Evolutionary conservation across 2,797 vertebrate species (phyloP), one percentile per base, ranked within the genome.

Genomic region (Scomberomorus guttatus): DNA sequence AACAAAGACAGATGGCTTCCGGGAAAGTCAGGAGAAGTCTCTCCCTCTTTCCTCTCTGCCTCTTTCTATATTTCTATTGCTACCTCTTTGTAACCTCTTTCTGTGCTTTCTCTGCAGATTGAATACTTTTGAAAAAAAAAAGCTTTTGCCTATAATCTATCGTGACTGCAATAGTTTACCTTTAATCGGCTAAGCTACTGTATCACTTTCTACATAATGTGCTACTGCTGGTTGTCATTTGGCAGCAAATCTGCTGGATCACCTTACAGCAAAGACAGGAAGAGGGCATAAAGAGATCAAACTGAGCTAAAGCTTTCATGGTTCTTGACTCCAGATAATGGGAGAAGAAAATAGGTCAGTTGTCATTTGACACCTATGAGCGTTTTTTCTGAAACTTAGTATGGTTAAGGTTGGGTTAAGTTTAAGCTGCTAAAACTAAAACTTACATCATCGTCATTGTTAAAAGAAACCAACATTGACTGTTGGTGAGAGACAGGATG

Each of bases 1-100:
- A 89, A 90, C 84, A 90, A 75, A 81, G 76, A 84, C 85, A 86
- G 79, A 86, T 85, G 82, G 83, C 76, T 90, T 65, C 68, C 3
- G 56, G 79, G 73, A 72, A 86, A 86, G 71, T 84, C 72, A 22
- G 70, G 39, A 65, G 57, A 72, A 65, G 51, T 84, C 15, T 69
- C 27, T 20, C 27, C 63, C 71, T 70, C 59, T 37, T 29, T 59
- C 37, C 42, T 69, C 68, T 29, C 68, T 72, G 75, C 0, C 48
- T 81, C 81, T 55, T 68, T 75, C 72, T 68, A 37, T 58, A 68
- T 68, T 22, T 0, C 25, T 37, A n/a, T 54, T 17, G 0, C 25
- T 29, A n/a, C 44, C 25, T 14, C 42, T 18, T 54, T 10, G 7
- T 50, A 7, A 20, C n/a, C 34, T 63, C 46, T 63, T n/a, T 34